Evolutionary conservation across 2,797 vertebrate species (phyloP), one percentile per base, ranked within the genome.

Genomic region (Xenops minutus): DNA sequence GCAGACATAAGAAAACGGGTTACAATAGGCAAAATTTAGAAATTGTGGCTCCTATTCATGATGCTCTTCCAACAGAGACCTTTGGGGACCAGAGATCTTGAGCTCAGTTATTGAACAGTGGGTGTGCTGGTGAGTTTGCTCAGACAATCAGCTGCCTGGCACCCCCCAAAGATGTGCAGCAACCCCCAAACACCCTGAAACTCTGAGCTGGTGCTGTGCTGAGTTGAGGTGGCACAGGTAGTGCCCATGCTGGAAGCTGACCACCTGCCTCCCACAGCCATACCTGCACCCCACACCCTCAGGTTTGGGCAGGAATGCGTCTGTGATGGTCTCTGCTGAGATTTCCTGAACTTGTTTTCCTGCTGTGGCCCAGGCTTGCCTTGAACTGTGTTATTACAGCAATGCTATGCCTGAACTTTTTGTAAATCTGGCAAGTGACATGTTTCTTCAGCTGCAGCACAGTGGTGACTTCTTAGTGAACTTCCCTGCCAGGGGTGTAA

Each of bases 201-300:
- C 14, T 34, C 56, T 6, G 3, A 66, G 49, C 44, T 23, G 0
- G 22, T 46, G 30, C 77, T 56, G 27, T 49, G 36, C n/a, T 66
- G n/a, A 52, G 37, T 58, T 66, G 43, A 10, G 18, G 19, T 36
- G 23, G 12, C 20, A 21, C 30, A 19, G 39, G 14, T 12, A 32
- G 22, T 20, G 11, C 2, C 36, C 3, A 2, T 32, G 34, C 48
- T 85, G 0, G 2, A 18, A 18, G 1, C 29, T 3, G 11, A 26
- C 36, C 3, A 1, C 24, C 37, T 44, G 43, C n/a, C 20, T 51
- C 21, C 41, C 13, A 27, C 9, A 14, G 49, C 24, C 16, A 7
- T 34, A 11, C 19, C 10, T 48, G 56, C 3, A 7, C 24, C 27
- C 29, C 5, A 1, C 0, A 0, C 9, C 24, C 41, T 49, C 2